Percentiles rank a stretch among this genome's conserved stretches.
Conservation (phyloP, 2,113 vertebrate genomes). For the Zapus hudsonius region DNA sequence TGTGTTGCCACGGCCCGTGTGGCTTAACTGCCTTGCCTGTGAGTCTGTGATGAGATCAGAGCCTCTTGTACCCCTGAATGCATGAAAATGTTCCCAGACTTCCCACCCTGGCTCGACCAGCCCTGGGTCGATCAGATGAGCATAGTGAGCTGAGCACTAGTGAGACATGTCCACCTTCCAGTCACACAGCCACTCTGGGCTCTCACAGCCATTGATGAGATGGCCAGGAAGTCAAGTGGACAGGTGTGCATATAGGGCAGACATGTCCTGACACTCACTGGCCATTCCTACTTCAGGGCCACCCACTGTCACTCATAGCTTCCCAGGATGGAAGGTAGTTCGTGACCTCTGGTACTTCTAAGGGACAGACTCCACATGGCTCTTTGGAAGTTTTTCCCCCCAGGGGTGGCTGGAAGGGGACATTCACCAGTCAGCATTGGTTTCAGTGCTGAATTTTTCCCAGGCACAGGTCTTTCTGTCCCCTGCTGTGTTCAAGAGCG, state of each 20-base stretch:
- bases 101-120: not conserved
- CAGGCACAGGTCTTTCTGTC: not conserved
- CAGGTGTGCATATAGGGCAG: not conserved
- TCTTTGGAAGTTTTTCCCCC: no score
- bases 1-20: not conserved
- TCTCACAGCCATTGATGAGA: not conserved
- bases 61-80: not conserved
- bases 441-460: accelerated
- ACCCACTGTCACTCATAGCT: not conserved
- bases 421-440: accelerated
- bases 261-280: not conserved
- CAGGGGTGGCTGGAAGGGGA: not conserved
- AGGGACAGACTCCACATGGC: no score
- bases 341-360: no score
- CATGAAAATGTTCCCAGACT: not conserved
- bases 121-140: not conserved
- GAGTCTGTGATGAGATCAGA: not conserved
- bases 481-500: accelerated
- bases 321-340: not conserved
- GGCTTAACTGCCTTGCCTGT: not conserved
- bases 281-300: no score
- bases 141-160: accelerated
- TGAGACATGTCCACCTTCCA: not conserved
- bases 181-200: not conserved
- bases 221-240: accelerated